Base-by-base conservation (phyloP, 2,888 invertebrate species). In the Synergus japonicus region DNA sequence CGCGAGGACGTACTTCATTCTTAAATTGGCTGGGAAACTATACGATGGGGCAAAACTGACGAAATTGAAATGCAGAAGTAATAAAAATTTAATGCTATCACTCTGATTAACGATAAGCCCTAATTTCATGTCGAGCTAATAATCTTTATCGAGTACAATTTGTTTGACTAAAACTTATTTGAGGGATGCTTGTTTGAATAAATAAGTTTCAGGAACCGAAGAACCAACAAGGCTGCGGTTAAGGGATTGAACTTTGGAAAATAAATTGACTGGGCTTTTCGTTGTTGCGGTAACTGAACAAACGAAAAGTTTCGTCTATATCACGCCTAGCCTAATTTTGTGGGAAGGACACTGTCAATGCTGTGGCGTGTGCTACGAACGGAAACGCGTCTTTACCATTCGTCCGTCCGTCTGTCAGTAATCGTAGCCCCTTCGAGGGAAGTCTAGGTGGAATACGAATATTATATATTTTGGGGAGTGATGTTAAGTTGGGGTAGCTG, bases 391-490 rank as follows among this genome's bases (percentile, higher is more conserved):
- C 79, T 76, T 73, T 79, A 84, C 63, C 43, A 69, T 60, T 29
- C 43, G 78, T 58, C 41, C 73, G 73, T 85, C 85, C 84, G 83
- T 86, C 86, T 81, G 84, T 87, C 83, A 58, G 83, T 79, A 43
- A 41, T 41, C 43, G 78, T 60, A n/a, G 77, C 78, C 81, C 81
- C 78, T 79, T 80, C 67, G 77, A 66, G 83, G 84, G 86, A 86
- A 66, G 66, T 18, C 66, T 37, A 54, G 49, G 54, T 54, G 54
- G 73, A 73, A 73, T 73, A 73, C 73, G 73, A 73, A 73, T 73
- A 73, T 73, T 73, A 73, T 73, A 85, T 80, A 84, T 87, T 88
- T 89, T 86, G 82, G 85, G 82, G 87, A 84, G 83, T 84, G 85
- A 83, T 85, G 82, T 83, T 84, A 80, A 82, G 82, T 81, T 85